Evolutionary conservation across 1,140 invertebrate genomes (phyloP), one percentile per base, ranked within the genome.

Genomic region (Trichonephila clavipes): DNA sequence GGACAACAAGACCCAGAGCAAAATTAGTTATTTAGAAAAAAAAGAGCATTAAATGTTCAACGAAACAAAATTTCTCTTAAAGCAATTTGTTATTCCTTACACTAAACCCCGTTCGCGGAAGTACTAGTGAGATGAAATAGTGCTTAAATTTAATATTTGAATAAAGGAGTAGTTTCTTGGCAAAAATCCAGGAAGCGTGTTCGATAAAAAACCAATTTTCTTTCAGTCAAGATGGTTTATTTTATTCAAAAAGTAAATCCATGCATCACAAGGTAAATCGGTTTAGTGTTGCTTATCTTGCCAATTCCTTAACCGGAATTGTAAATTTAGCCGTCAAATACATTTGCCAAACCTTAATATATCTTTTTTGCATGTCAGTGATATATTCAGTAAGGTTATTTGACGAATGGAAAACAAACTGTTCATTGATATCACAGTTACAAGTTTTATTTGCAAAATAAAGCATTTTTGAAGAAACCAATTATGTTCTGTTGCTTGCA

Each of bases 141-240:
- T 77, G 69, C 16, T 77, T 77, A 34, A 77, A 77, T 77, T 77
- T 51, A 51, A 51, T 51, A 51, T 51, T 77, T 77, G 69, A 40
- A 77, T 77, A 77, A 77, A 28, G 69, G 34, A 77, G 6, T 24
- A 77, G 34, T 18, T 28, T 40, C 28, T 34, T 77, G 69, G 69
- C 69, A 77, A 6, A 28, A 16, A 16, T 77, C 69, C 69, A 77
- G 28, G 4, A 77, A 28, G 28, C 24, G 28, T 28, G 24, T 77
- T 77, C 69, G 28, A 77, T 77, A 77, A 77, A 77, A 77, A 62
- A 62, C 16, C 69, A 34, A 77, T 77, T 34, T 77, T 77, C 69
- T 24, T 28, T 16, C 69, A 12, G 24, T 77, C 69, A 77, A 28
- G 28, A 34, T 77, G 28, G 16, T 77, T 77, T 40, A 77, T 77